Percentiles rank a stretch among this genome's conserved stretches.
phyloP scores from a whole-genome alignment of 2,797 vertebrate genomes.

The Enteromius unitaeniatus region DNA sequence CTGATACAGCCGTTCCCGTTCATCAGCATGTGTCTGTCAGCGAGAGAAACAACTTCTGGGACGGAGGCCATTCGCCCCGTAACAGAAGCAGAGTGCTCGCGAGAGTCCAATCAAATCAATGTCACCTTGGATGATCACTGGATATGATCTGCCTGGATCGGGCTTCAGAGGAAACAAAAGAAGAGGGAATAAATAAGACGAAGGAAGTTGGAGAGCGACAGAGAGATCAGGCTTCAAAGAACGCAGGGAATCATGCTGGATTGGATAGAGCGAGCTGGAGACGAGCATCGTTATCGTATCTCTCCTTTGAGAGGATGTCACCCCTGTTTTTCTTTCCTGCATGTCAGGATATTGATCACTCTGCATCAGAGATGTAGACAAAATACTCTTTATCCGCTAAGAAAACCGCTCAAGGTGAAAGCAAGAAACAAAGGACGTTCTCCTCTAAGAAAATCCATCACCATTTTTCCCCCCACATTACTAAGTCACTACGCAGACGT shows the following conservation, averaged over 20 bases:
- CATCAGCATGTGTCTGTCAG: constrained; percentile 34
- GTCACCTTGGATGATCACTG: constrained; percentile 53
- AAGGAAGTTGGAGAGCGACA: not conserved
- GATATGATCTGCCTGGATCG: constrained; percentile 45
- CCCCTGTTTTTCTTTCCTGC: constrained; percentile 33
- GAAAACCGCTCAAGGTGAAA: constrained; percentile 34
- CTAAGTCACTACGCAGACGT: constrained; percentile 21
- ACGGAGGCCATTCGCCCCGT: not conserved
- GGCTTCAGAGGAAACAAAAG: constrained; percentile 37
- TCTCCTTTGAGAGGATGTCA: constrained; percentile 50
- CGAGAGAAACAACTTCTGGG: constrained; percentile 33
- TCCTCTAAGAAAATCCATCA: constrained; percentile 26
- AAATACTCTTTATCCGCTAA: constrained; percentile 31
- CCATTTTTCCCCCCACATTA: not conserved
- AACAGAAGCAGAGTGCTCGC: constrained; percentile 28
- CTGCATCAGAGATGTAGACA: constrained; percentile 26
- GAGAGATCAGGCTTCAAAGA: constrained; percentile 42
- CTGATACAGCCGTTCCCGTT: constrained; percentile 23
- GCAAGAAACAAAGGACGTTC: not conserved
- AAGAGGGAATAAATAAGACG: constrained; percentile 32
- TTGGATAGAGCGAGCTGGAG: constrained; percentile 5
- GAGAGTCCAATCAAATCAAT: constrained; percentile 51
- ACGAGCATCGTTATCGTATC: constrained; percentile 19
- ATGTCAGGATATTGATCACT: constrained; percentile 50
- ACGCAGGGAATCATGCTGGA: constrained; percentile 19